These are phyloP conservation scores for Crax fasciolata DNA, from an alignment of 2,797 vertebrate genomes.

Conservation along the genomic window DNA sequence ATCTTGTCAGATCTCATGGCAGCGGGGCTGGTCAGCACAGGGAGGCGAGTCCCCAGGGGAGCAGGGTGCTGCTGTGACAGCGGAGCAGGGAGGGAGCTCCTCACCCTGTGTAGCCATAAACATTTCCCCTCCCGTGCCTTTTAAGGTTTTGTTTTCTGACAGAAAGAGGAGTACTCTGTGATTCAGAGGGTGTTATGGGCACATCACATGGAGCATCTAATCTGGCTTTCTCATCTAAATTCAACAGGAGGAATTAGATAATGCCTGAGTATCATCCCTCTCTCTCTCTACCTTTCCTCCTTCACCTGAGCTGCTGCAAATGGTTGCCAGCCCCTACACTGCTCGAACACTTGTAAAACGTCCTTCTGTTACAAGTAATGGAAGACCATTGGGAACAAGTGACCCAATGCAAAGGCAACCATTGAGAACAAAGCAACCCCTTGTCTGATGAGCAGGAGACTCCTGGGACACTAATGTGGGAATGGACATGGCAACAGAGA, in stretches of 20 bases:
- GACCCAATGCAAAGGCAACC: background rate
- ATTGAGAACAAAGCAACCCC: background rate
- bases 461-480: background rate
- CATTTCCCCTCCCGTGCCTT: fast-evolving
- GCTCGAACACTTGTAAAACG: background rate
- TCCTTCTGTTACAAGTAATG: background rate
- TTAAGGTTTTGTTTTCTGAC: background rate
- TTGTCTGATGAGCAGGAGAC: background rate
- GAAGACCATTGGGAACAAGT: background rate
- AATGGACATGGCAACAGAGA: background rate
- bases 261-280: background rate
- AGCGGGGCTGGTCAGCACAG: slow-evolving; percentile 6
- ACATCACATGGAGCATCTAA: background rate
- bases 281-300: background rate
- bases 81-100: background rate
- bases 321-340: background rate
- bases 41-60: background rate
- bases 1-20: slow-evolving; percentile 32
- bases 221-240: background rate
- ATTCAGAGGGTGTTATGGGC: background rate
- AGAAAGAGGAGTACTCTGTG: background rate
- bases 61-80: background rate
- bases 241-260: background rate
- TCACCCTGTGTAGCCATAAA: background rate
- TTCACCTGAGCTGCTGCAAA: background rate